Percentiles rank a stretch among this genome's conserved stretches.
These are phyloP conservation scores for Pteronura brasiliensis DNA, from an alignment of 2,113 vertebrate species.

Conservation along the genomic window DNA sequence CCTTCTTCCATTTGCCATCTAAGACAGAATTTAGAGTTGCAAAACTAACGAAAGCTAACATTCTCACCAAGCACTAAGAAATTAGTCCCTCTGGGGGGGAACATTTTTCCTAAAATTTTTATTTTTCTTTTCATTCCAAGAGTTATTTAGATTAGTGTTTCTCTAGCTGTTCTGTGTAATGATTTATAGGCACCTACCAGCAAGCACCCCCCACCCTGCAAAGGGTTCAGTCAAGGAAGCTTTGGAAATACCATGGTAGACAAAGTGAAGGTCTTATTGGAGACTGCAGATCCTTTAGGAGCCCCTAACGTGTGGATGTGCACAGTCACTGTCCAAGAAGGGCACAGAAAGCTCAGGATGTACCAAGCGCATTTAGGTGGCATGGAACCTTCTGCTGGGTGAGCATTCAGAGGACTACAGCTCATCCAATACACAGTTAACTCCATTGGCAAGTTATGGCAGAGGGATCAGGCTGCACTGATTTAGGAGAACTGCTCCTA, in stretches of 20 bases:
- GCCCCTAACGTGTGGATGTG: not conserved
- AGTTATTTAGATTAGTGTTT: not conserved
- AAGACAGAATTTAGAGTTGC: conserved; percentile 44
- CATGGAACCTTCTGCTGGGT: not conserved
- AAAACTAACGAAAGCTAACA: conserved; percentile 39
- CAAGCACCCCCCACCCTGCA: accelerated
- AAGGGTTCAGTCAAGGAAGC: not conserved
- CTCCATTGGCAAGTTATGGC: not conserved
- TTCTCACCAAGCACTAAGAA: conserved; percentile 49
- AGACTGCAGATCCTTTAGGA: not conserved
- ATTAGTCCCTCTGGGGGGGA: not conserved
- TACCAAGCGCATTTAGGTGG: not conserved
- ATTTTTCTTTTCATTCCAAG: conserved; percentile 11
- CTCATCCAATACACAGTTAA: not conserved
- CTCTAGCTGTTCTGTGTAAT: not conserved
- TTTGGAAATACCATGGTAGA: not conserved
- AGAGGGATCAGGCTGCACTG: not conserved
- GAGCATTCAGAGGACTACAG: not conserved
- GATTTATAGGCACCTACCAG: not conserved
- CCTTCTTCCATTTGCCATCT: conserved; percentile 33
- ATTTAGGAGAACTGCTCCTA: not conserved
- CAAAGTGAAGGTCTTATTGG: not conserved
- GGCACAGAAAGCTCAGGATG: not conserved
- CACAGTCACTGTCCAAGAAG: not conserved
- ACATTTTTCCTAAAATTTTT: conserved; percentile 17